A percentile compares a stretch with the other conserved stretches of the same genome.
These are phyloP conservation scores for Ctenopoma kingsleyae DNA, from an alignment of 2,797 vertebrate species.

Conservation along the genomic window DNA sequence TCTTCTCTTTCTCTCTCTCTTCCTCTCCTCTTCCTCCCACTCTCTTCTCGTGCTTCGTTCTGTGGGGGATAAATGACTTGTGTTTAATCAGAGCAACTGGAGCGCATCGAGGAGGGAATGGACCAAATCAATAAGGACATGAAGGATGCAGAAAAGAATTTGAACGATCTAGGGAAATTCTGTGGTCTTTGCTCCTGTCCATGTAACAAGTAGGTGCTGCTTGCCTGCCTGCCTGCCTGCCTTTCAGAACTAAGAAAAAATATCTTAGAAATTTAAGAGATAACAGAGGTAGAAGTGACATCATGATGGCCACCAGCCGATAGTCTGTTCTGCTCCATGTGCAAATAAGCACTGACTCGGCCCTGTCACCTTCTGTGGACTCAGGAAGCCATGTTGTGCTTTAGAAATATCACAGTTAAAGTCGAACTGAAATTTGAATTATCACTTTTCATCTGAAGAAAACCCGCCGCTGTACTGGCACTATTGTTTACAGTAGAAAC, in stretches of 20 bases:
- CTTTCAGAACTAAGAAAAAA: conserved; percentile 66
- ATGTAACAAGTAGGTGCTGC: conserved; percentile 99
- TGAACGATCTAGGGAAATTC: conserved; percentile 99
- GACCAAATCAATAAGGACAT: conserved; percentile 99
- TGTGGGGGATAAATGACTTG: conserved; percentile 99
- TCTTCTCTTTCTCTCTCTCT: conserved; percentile 79
- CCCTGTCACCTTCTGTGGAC: conserved; percentile 53
- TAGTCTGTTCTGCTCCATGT: conserved; percentile 73
- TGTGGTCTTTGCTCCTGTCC: conserved; percentile 99
- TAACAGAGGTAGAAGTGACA: conserved; percentile 76
- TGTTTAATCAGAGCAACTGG: conserved; percentile 99
- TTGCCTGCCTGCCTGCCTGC: conserved; percentile 94
- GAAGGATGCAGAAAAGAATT: conserved; percentile 99
- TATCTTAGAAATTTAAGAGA: conserved; percentile 40
- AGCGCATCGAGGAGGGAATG: conserved; percentile 99
- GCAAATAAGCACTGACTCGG: conserved; percentile 39
- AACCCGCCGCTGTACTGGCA: neutral
- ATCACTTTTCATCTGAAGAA: neutral
- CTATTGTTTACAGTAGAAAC: no score
- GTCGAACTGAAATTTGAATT: conserved; percentile 47
- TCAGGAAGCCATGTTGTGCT: conserved; percentile 82
- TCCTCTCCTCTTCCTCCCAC: conserved; percentile 77
- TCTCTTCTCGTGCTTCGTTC: conserved; percentile 97
- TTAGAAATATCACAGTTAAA: conserved; percentile 78
- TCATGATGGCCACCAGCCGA: conserved; percentile 72